A percentile compares a stretch with the other conserved stretches of the same genome.
phyloP scores from a whole-genome alignment of 2,888 invertebrate genomes.

The Himalopsyche anomala region DNA sequence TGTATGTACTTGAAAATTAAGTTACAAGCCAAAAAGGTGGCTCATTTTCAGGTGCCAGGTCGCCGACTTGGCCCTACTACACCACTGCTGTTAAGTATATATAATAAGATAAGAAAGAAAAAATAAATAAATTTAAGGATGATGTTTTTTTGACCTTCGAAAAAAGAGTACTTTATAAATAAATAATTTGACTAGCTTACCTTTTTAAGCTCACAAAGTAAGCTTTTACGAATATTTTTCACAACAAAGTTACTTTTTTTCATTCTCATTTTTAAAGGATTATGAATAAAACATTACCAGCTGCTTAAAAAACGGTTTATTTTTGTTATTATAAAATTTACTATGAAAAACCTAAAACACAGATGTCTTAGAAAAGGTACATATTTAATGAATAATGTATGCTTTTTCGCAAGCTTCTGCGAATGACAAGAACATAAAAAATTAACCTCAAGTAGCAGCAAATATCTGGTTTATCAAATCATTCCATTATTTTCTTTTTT shows the following conservation, averaged over 20 bases:
- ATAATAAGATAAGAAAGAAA: too few species aligned
- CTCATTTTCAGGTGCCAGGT: too few species aligned
- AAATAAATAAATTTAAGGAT: too few species aligned
- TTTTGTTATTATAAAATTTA: neutral
- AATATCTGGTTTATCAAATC: too few species aligned
- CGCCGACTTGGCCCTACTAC: too few species aligned
- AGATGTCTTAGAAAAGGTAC: neutral
- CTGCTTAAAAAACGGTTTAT: neutral
- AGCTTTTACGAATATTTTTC: conserved; percentile 7
- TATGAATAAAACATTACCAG: neutral
- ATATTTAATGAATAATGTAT: neutral
- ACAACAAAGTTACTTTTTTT: neutral
- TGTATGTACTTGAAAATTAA: too few species aligned
- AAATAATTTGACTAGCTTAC: neutral
- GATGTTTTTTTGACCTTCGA: too few species aligned
- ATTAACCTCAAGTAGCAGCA: too few species aligned
- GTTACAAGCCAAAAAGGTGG: too few species aligned
- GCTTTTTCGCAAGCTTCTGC: neutral
- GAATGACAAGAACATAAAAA: neutral
- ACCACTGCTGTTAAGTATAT: too few species aligned
- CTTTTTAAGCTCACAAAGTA: neutral
- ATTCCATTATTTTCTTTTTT: too few species aligned
- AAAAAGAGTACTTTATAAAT: neutral
- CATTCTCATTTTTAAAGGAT: neutral
- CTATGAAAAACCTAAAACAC: neutral